Conservation (phyloP, 2,797 vertebrate genomes). For the Prunella strophiata region DNA sequence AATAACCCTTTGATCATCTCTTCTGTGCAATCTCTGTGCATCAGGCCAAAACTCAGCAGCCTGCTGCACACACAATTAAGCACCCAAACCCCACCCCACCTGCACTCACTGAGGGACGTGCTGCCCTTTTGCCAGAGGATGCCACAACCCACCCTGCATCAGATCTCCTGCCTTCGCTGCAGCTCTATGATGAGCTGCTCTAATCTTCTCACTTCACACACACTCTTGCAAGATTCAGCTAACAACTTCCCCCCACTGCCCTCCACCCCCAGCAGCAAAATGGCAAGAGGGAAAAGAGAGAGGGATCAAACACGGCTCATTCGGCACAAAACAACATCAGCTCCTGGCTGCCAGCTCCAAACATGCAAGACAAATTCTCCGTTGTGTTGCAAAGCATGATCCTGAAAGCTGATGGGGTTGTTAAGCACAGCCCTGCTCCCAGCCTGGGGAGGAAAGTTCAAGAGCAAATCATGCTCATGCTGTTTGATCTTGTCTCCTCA, state of each 20-base stretch:
- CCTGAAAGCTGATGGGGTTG: conserved; percentile 39
- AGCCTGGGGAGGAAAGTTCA: conserved; percentile 22
- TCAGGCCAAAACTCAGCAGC: not conserved
- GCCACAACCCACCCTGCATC: not conserved
- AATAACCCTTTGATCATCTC: not conserved
- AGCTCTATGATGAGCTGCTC: not conserved
- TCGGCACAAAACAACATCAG: conserved; percentile 32
- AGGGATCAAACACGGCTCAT: conserved; percentile 60
- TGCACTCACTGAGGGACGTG: not conserved
- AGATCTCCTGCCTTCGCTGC: not conserved
- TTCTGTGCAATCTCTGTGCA: not conserved
- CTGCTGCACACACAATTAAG: not conserved
- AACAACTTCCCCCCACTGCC: conserved; percentile 29
- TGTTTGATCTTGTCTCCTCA: not conserved
- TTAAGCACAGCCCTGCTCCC: conserved; percentile 35
- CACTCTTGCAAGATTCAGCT: not conserved
- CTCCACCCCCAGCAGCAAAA: conserved; percentile 56
- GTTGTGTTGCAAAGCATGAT: conserved; percentile 57
- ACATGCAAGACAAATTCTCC: conserved; percentile 46
- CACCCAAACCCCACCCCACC: not conserved
- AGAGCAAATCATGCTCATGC: not conserved
- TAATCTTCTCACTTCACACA: conserved; percentile 47
- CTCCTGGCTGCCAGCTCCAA: conserved; percentile 44
- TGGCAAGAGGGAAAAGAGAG: conserved; percentile 50
- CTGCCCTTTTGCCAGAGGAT: not conserved